Evolutionary conservation across 2,113 vertebrate species (phyloP).

Genomic region (Petromus typicus): DNA sequence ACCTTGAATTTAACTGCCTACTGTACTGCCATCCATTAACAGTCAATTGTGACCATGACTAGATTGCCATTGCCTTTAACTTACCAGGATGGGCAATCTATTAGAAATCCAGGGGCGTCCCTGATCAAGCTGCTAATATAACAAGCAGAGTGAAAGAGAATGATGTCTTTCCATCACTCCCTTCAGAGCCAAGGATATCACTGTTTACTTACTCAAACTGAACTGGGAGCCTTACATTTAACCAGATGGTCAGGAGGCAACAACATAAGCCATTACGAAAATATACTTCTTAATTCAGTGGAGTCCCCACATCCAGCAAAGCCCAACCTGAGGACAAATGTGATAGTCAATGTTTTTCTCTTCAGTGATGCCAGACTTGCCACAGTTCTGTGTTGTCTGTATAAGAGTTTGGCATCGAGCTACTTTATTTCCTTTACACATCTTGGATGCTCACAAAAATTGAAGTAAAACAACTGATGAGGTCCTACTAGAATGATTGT

Average conservation of each 20-base stretch:
- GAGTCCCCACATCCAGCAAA: background rate
- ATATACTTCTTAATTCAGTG: background rate
- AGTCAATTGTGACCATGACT: background rate
- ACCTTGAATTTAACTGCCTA: background rate
- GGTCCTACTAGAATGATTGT: fast-evolving
- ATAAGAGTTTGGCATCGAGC: background rate
- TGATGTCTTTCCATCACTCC: background rate
- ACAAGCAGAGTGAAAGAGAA: background rate
- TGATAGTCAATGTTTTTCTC: background rate
- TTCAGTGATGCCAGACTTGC: background rate
- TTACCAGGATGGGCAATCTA: background rate
- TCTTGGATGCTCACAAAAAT: background rate
- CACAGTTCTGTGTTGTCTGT: background rate
- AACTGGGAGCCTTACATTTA: background rate
- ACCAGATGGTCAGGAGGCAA: background rate
- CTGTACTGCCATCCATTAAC: no score
- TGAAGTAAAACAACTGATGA: background rate
- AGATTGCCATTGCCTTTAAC: background rate
- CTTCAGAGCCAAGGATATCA: background rate
- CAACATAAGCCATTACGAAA: background rate
- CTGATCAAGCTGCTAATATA: background rate
- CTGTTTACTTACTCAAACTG: background rate
- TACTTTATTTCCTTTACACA: background rate
- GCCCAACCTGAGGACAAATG: background rate
- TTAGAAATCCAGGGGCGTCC: background rate